These are phyloP conservation scores for Muraenolepis orangiensis DNA, from an alignment of 2,797 vertebrate genomes.

Conservation along the genomic window DNA sequence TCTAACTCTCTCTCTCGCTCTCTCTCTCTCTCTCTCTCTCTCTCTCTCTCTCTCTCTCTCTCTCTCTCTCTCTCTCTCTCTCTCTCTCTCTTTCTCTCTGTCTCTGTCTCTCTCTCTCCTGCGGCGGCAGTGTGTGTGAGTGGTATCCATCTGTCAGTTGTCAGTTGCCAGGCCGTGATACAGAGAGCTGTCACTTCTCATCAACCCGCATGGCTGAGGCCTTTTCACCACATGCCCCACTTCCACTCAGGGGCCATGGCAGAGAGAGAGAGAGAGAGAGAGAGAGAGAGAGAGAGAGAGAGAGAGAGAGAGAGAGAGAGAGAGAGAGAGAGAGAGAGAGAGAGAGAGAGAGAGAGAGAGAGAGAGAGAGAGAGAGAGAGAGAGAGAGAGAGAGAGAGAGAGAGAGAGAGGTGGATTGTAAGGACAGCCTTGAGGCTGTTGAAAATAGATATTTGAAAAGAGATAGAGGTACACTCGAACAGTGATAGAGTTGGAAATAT, in stretches of 20 bases:
- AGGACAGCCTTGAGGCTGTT: too few species aligned
- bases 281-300: slow-evolving; percentile 29
- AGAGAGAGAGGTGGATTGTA: too few species aligned
- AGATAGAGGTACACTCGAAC: neutral
- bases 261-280: slow-evolving; percentile 44
- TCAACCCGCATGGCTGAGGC: slow-evolving; percentile 90
- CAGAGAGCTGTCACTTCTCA: slow-evolving; percentile 97
- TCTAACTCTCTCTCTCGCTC: slow-evolving; percentile 29
- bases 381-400: too few species aligned
- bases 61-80: neutral
- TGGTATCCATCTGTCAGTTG: slow-evolving; percentile 99
- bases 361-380: too few species aligned
- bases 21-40: slow-evolving; percentile 6
- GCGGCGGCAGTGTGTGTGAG: slow-evolving; percentile 87
- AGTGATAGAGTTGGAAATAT: neutral
- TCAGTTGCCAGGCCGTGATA: slow-evolving; percentile 94
- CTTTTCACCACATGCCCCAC: slow-evolving; percentile 90
- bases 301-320: slow-evolving; percentile 25
- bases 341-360: too few species aligned
- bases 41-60: slow-evolving; percentile 11
- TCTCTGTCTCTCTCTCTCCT: slow-evolving; percentile 48
- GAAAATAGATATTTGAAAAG: too few species aligned
- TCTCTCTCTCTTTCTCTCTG: slow-evolving; percentile 14
- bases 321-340: too few species aligned
- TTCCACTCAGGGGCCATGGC: slow-evolving; percentile 75